Conservation (phyloP, 2,888 invertebrate genomes). For the Sphecodes monilicornis region DNA sequence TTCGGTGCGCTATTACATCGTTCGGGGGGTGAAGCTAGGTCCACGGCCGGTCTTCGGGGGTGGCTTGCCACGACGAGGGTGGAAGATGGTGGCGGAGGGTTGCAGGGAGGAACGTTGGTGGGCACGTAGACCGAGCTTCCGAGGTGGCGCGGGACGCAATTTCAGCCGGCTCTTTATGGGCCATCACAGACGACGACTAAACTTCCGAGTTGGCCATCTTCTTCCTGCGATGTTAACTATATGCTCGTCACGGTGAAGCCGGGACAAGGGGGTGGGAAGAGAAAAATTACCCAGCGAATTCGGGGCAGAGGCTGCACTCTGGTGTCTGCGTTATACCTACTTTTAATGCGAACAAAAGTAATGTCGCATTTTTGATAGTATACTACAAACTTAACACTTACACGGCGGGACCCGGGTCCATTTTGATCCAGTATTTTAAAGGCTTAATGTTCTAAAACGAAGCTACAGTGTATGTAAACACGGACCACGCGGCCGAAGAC, state of each 20-base stretch:
- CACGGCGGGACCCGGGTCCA: no score
- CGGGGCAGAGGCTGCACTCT: not conserved
- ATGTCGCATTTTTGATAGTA: no score
- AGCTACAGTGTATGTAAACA: no score
- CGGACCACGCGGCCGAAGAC: no score
- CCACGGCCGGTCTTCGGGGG: constrained; percentile 4
- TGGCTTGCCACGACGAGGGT: not conserved
- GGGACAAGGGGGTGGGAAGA: not conserved
- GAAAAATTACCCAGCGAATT: constrained; percentile 38
- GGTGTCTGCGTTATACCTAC: not conserved
- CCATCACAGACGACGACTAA: constrained; percentile 68
- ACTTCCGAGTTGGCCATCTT: constrained; percentile 64
- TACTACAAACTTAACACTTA: no score
- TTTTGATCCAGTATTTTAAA: no score
- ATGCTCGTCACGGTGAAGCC: not conserved
- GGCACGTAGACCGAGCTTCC: constrained; percentile 41
- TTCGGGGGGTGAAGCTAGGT: constrained; percentile 49
- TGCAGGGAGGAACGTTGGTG: constrained; percentile 13
- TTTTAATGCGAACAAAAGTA: not conserved
- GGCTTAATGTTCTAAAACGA: no score
- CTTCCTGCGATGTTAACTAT: constrained; percentile 38
- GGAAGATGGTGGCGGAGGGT: not conserved
- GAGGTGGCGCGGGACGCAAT: constrained; percentile 64
- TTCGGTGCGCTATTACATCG: constrained; percentile 61
- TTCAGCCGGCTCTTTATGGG: constrained; percentile 72